Conservation (phyloP, 2,888 invertebrate genomes). For the Sericinus montela region DNA sequence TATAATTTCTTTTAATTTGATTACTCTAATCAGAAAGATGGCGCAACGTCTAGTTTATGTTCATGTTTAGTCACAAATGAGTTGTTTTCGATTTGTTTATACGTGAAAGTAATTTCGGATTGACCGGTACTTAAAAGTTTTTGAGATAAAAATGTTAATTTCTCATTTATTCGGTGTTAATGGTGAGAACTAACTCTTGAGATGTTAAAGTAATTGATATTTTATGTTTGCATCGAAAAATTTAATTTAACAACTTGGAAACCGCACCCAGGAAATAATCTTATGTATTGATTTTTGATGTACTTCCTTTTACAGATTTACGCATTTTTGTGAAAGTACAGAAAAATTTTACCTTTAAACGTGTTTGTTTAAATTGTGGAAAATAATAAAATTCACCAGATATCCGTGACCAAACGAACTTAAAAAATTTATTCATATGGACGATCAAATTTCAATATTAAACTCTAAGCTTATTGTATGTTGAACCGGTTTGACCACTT, state of each 20-base stretch:
- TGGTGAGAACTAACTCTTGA: too few relatives aligned
- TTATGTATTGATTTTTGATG: too few relatives aligned
- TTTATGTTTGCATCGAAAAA: too few relatives aligned
- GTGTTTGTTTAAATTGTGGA: neutral
- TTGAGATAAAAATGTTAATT: neutral
- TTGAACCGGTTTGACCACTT: slow-evolving; percentile 15
- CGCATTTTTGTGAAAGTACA: too few relatives aligned
- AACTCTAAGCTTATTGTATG: slow-evolving; percentile 19
- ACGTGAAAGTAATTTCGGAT: slow-evolving; percentile 13
- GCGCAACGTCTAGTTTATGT: slow-evolving; percentile 8
- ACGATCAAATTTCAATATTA: slow-evolving; percentile 21
- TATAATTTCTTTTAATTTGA: slow-evolving; percentile 20
- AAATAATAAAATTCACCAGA: neutral
- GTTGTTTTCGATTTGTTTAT: slow-evolving; percentile 16
- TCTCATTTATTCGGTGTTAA: too few relatives aligned
- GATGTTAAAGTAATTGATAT: too few relatives aligned
- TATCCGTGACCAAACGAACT: neutral
- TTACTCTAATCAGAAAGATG: slow-evolving; percentile 15
- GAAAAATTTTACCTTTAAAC: too few relatives aligned
- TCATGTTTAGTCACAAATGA: slow-evolving; percentile 10
- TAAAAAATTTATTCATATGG: slow-evolving; percentile 18
- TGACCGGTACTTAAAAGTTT: slow-evolving; percentile 1
- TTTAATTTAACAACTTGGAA: too few relatives aligned
- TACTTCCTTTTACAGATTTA: too few relatives aligned
- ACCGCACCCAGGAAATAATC: too few relatives aligned